Conservation (phyloP, 2,888 invertebrate species). For the Synergus umbraculus region DNA sequence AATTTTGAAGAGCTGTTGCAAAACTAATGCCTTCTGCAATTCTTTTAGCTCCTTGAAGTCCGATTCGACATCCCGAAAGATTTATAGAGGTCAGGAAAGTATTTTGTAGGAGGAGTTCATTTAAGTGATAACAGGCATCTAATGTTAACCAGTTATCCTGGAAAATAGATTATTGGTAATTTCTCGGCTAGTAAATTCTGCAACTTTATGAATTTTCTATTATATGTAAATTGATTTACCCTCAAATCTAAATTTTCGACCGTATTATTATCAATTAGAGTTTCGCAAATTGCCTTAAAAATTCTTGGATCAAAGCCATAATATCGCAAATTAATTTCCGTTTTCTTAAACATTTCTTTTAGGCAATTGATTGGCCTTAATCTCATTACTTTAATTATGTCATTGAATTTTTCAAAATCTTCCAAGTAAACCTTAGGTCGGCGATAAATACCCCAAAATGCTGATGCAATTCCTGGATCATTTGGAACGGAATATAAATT, state of each 20-base stretch:
- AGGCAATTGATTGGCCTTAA: slow-evolving; percentile 57
- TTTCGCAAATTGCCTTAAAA: slow-evolving; percentile 64
- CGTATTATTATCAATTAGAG: slow-evolving; percentile 61
- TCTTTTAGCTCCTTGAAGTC: slow-evolving; percentile 72
- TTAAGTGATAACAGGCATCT: slow-evolving; percentile 73
- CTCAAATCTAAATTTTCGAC: slow-evolving; percentile 66
- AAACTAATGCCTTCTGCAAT: slow-evolving; percentile 72
- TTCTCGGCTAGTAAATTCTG: too few species aligned
- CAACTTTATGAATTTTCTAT: not conserved
- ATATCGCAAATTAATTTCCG: slow-evolving; percentile 65
- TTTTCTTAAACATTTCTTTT: slow-evolving; percentile 61
- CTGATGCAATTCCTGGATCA: slow-evolving; percentile 64
- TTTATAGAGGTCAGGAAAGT: slow-evolving; percentile 70
- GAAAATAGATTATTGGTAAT: slow-evolving; percentile 52
- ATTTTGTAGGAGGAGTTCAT: slow-evolving; percentile 74
- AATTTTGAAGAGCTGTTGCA: slow-evolving; percentile 68
- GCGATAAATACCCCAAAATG: slow-evolving; percentile 63
- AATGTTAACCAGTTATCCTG: slow-evolving; percentile 77
- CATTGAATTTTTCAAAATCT: slow-evolving; percentile 64
- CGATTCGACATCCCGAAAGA: slow-evolving; percentile 77
- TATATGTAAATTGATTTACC: slow-evolving; percentile 55
- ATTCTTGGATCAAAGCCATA: slow-evolving; percentile 67
- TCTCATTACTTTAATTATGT: slow-evolving; percentile 52
- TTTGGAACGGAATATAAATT: slow-evolving; percentile 61
- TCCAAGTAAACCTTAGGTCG: slow-evolving; percentile 52